Base-by-base conservation (phyloP, 2,888 invertebrate species). In the Parapristionchus giblindavisi region DNA sequence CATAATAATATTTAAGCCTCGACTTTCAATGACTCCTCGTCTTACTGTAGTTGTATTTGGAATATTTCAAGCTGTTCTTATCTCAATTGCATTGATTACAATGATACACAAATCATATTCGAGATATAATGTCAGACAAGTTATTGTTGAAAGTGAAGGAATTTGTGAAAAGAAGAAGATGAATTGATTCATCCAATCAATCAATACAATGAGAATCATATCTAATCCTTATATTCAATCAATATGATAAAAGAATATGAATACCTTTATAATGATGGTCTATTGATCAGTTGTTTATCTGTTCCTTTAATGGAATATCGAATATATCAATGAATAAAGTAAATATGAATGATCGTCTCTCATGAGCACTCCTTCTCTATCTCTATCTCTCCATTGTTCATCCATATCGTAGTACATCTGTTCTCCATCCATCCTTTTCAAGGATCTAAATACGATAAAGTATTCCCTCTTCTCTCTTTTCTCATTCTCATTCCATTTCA, bases 81-180 rank as follows among this genome's bases (percentile, higher is more conserved):
- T 38, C 14, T 63, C 40, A 3, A 63, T 43, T 63, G 63, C 63
- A 38, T 29, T 63, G 24, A 63, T 63, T 24, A 43, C 40, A 40
- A 24, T 63, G 24, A 40, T 63, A 11, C 63, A 63, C 34, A 43
- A 63, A 4, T 63, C 38, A 11, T 63, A 63, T 43, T 63, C 63
- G 4, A n/a, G 63, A 63, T 63, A 40, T 27, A 40, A 36, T 40
- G 63, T 63, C 4, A 63, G 63, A 63, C 27, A 40, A 8, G 63
- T 63, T 3, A 63, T 63, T 40, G 63, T 38, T 40, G 63, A 63
- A 63, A n/a, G n/a, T n/a, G n/a, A n/a, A n/a, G n/a, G n/a, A 63
- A 63, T 24, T 63, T 38, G 43, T 27, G 27, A 27, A 52, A 4
- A 27, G 21, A 40, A n/a, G 40, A 40, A 21, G 27, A 24, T 43